Evolutionary conservation across 2,888 invertebrate species (phyloP), one percentile per base, ranked within the genome.

Genomic region (Phania funesta): DNA sequence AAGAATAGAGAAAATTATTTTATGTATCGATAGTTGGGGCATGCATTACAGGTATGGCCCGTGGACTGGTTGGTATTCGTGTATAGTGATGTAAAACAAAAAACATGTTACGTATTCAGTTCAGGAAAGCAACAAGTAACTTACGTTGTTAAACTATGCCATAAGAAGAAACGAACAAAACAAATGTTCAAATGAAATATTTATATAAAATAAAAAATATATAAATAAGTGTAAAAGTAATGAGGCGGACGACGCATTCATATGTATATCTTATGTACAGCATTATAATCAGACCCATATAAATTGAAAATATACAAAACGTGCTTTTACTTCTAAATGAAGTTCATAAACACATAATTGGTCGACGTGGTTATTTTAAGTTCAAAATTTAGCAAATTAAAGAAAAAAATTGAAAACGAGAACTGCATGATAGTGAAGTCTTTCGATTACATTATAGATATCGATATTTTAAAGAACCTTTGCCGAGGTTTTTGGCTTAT

Each of bases 41-140:
- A 75, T 50, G 26, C 65, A 38, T 3, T 62, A 38, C 60, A 46
- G 58, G 50, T 38, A 24, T 3, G 65, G 68, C 24, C 73, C 22
- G 16, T 16, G 44, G 26, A 52, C 58, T 38, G 54, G 41, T 52
- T 48, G 29, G 29, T 60, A n/a, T n/a, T 65, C 46, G 22, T 50
- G 29, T 58, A 38, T 18, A 60, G 13, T 32, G 29, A 41, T 60
- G 32, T 41, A 44, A 48, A 76, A 48, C 3, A 7, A n/a, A 56
- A 58, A 73, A 52, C 68, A 82, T 74, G 65, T 58, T 74, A 73
- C 26, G 64, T 70, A 60, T 82, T 79, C 64, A 52, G 9, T 78
- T 70, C 52, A 64, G 48, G 65, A 65, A 78, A 82, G 78, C 82
- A 82, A 82, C 82, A 82, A 82, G 82, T 82, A 70, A 48, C 50